These are phyloP conservation scores for Benthosema pterotum DNA, from an alignment of 2,797 vertebrate genomes.

Conservation along the genomic window DNA sequence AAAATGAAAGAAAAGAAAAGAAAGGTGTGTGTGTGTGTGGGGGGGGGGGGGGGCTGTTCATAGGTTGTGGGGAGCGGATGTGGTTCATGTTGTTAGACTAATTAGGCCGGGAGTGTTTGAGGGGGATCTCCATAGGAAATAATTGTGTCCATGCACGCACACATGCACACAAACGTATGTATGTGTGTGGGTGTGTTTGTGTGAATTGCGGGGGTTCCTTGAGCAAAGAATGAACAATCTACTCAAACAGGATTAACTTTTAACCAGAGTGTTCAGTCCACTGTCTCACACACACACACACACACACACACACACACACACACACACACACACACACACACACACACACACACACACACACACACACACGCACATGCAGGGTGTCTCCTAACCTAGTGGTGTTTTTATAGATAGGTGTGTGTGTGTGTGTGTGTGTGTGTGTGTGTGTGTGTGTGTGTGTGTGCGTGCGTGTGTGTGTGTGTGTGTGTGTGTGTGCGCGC, in stretches of 20 bases:
- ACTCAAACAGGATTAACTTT: slow-evolving; percentile 76
- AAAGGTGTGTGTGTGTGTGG: background rate
- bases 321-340: no score
- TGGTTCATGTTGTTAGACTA: slow-evolving; percentile 61
- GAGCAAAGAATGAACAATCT: slow-evolving; percentile 61
- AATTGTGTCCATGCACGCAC: background rate
- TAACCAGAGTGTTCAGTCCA: slow-evolving; percentile 61
- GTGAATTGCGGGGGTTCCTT: slow-evolving; percentile 43
- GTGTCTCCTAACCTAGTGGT: no score
- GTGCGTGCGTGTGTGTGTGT: slow-evolving; percentile 3
- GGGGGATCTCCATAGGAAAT: slow-evolving; percentile 42
- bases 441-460: slow-evolving; percentile 14
- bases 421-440: slow-evolving; percentile 14
- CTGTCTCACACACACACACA: slow-evolving; percentile 62
- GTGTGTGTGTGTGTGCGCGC: slow-evolving; percentile 7
- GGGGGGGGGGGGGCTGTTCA: background rate
- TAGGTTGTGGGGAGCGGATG: slow-evolving; percentile 56
- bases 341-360: no score
- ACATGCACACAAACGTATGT: no score
- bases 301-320: no score
- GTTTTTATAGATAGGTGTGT: no score
- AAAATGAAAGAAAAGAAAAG: no score
- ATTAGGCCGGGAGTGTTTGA: slow-evolving; percentile 64
- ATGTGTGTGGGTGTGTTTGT: background rate
- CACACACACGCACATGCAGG: no score